Evolutionary conservation across 2,113 vertebrate genomes (phyloP).

Genomic region (Osmerus mordax): DNA sequence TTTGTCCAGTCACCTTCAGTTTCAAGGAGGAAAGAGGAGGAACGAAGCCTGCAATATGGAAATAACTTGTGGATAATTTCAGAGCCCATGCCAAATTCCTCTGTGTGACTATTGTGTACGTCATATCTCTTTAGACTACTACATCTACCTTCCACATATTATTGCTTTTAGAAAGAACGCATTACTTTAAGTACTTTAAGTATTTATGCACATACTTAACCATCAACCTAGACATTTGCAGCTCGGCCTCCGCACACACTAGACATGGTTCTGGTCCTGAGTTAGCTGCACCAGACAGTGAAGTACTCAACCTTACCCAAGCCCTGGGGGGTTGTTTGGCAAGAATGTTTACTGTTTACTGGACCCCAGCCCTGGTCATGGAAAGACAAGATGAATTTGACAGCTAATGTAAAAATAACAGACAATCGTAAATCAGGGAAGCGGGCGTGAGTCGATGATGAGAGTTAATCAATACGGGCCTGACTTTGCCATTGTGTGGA

Average conservation of each 20-base stretch:
- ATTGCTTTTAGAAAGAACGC: too few relatives aligned
- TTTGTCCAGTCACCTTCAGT: not conserved
- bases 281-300: slow-evolving; percentile 2
- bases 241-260: too few relatives aligned
- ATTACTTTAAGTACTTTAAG: too few relatives aligned
- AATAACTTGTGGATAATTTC: too few relatives aligned
- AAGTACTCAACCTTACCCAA: slow-evolving; percentile 39
- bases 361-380: slow-evolving; percentile 71
- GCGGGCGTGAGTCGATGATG: slow-evolving; percentile 86
- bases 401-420: slow-evolving; percentile 94
- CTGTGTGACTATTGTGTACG: too few relatives aligned
- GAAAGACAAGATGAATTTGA: slow-evolving; percentile 93
- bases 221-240: too few relatives aligned
- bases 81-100: too few relatives aligned
- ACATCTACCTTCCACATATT: too few relatives aligned
- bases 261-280: too few relatives aligned
- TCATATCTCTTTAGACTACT: too few relatives aligned
- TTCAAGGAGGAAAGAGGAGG: not conserved
- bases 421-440: slow-evolving; percentile 89
- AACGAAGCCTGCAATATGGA: too few relatives aligned
- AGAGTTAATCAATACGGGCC: slow-evolving; percentile 95
- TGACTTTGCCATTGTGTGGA: slow-evolving; percentile 91
- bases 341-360: slow-evolving; percentile 81
- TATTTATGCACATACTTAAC: too few relatives aligned
- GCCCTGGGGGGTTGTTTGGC: slow-evolving; percentile 30